phyloP scores from a whole-genome alignment of 2,888 invertebrate species.

The Darwinula stevensoni region DNA sequence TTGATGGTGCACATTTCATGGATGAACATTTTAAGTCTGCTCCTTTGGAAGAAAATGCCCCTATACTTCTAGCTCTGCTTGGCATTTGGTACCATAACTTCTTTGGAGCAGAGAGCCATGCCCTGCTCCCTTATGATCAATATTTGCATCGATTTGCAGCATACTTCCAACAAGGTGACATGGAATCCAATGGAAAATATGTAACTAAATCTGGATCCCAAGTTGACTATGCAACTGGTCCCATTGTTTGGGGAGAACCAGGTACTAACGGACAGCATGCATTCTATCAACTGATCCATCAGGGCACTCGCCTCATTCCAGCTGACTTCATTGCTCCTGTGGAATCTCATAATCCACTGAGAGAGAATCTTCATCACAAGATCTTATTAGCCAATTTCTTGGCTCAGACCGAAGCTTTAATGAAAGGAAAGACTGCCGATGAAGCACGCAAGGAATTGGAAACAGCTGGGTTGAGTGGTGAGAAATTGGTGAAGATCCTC shows the following conservation, averaged over 20 bases:
- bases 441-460: conserved; percentile 50
- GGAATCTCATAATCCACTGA: conserved; percentile 59
- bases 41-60: conserved; percentile 28
- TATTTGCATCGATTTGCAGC: conserved; percentile 95
- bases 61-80: conserved; percentile 66
- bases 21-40: conserved; percentile 52
- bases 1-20: conserved; percentile 72
- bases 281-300: conserved; percentile 96
- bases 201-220: conserved; percentile 24
- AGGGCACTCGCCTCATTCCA: conserved; percentile 67
- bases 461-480: conserved; percentile 39
- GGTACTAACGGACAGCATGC: conserved; percentile 99
- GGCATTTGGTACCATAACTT: conserved; percentile 88
- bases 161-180: conserved; percentile 98
- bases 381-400: conserved; percentile 86
- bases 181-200: conserved; percentile 96
- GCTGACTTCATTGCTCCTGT: conserved; percentile 89
- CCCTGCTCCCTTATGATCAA: conserved; percentile 90
- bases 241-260: conserved; percentile 90
- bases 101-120: conserved; percentile 79
- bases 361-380: conserved; percentile 57
- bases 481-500: conserved; percentile 41
- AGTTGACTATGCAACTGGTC: conserved; percentile 28
- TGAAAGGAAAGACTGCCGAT: conserved; percentile 37
- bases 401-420: conserved; percentile 93